Evolutionary conservation across 2,113 vertebrate genomes (phyloP).

Genomic region (Perccottus glenii): DNA sequence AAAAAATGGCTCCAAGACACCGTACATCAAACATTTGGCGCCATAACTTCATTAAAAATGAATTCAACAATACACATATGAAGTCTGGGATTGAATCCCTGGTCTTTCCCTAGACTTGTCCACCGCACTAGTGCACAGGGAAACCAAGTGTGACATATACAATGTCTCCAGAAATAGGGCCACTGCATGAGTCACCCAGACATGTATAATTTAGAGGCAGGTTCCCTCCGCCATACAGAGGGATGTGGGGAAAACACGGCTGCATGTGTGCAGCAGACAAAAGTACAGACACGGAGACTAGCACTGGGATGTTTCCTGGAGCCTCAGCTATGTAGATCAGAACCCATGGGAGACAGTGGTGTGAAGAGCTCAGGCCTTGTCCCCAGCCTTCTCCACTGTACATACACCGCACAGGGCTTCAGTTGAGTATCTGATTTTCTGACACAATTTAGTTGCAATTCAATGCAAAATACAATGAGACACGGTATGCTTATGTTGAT

Average conservation of each 20-base stretch:
- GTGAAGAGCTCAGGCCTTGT: slow-evolving; percentile 12
- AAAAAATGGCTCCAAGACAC: too few relatives aligned
- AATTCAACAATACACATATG: too few relatives aligned
- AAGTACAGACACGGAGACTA: slow-evolving; percentile 1
- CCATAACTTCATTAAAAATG: background rate
- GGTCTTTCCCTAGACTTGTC: background rate
- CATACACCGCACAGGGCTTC: background rate
- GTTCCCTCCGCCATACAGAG: slow-evolving; percentile 39
- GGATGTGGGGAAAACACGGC: background rate
- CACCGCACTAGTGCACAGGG: background rate
- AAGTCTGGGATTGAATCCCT: too few relatives aligned
- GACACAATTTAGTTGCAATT: too few relatives aligned
- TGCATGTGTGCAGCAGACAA: background rate
- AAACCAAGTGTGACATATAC: slow-evolving; percentile 6
- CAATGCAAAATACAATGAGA: too few relatives aligned
- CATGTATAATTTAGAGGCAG: slow-evolving; percentile 54
- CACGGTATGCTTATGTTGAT: too few relatives aligned
- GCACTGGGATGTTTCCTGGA: slow-evolving; percentile 41
- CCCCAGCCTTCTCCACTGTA: background rate
- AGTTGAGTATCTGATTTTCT: background rate
- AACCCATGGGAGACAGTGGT: slow-evolving; percentile 42
- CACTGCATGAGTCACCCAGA: slow-evolving; percentile 36
- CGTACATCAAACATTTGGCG: too few relatives aligned
- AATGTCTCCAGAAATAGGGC: slow-evolving; percentile 39
- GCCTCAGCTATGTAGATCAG: slow-evolving; percentile 61